phyloP scores from a whole-genome alignment of 2,888 invertebrate species.

The Ptychoptera contaminata region DNA sequence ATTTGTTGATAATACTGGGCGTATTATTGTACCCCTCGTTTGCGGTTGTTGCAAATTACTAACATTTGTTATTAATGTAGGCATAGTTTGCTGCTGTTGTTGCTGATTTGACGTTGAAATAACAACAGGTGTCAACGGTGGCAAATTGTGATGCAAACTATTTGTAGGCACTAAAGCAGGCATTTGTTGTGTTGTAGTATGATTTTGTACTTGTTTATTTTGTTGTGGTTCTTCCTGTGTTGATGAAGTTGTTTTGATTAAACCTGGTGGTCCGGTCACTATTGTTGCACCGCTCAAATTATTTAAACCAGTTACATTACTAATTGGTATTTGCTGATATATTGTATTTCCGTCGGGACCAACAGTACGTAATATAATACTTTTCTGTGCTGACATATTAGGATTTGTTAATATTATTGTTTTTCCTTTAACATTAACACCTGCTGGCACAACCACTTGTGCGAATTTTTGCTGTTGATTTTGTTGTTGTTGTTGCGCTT shows the following conservation, averaged over 20 bases:
- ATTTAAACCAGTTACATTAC: slow-evolving; percentile 21
- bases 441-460: slow-evolving; percentile 23
- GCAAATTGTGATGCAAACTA: slow-evolving; percentile 14
- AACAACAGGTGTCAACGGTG: slow-evolving; percentile 11
- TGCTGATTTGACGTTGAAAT: slow-evolving; percentile 24
- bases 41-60: slow-evolving; percentile 16
- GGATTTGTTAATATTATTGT: slow-evolving; percentile 24
- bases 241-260: slow-evolving; percentile 23
- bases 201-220: slow-evolving; percentile 9
- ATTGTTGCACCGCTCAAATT: slow-evolving; percentile 19
- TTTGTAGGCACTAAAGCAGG: slow-evolving; percentile 29
- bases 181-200: slow-evolving; percentile 21
- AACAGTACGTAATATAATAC: slow-evolving; percentile 28
- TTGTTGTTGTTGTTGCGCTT: slow-evolving; percentile 26
- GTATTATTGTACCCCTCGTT: slow-evolving; percentile 27
- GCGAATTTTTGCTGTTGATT: slow-evolving; percentile 27
- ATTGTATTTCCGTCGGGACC: slow-evolving; percentile 23
- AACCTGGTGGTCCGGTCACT: slow-evolving; percentile 22
- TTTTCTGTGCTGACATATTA: slow-evolving; percentile 21
- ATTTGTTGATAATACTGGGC: slow-evolving; percentile 24
- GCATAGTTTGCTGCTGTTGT: slow-evolving; percentile 18
- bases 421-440: slow-evolving; percentile 25
- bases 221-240: slow-evolving; percentile 17
- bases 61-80: slow-evolving; percentile 24
- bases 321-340: slow-evolving; percentile 31